These are phyloP conservation scores for Hippocampus mohnikei DNA, from an alignment of 2,113 vertebrate species.

Conservation along the genomic window DNA sequence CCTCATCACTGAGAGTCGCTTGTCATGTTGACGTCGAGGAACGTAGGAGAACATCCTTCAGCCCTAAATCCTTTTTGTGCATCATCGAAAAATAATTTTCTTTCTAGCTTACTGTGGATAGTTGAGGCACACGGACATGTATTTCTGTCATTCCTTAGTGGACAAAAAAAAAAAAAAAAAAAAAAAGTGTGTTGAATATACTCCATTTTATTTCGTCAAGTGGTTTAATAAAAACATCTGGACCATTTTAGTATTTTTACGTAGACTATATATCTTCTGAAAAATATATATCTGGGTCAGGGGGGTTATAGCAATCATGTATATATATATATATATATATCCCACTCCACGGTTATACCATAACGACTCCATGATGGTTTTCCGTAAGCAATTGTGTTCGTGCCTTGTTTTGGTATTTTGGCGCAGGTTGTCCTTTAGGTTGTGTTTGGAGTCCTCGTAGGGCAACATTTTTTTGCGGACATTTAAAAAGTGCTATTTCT, in stretches of 20 bases:
- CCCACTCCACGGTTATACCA: no score
- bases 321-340: no score
- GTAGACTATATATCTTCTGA: no score
- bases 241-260: no score
- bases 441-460: not conserved
- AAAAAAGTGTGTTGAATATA: not conserved
- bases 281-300: no score
- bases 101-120: not conserved
- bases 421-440: not conserved
- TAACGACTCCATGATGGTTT: not conserved
- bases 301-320: no score
- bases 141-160: no score
- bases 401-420: not conserved
- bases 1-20: constrained; percentile 26
- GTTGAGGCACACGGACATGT: no score
- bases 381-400: not conserved
- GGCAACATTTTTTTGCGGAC: constrained; percentile 16
- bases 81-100: not conserved
- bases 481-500: constrained; percentile 44
- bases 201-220: not conserved
- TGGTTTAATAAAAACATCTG: no score
- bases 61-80: not conserved
- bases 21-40: constrained; percentile 12
- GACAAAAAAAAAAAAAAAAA: no score
- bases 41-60: not conserved